Percentiles rank a stretch among this genome's conserved stretches.
phyloP scores from a whole-genome alignment of 2,113 vertebrate genomes.

The Isichthys henryi region DNA sequence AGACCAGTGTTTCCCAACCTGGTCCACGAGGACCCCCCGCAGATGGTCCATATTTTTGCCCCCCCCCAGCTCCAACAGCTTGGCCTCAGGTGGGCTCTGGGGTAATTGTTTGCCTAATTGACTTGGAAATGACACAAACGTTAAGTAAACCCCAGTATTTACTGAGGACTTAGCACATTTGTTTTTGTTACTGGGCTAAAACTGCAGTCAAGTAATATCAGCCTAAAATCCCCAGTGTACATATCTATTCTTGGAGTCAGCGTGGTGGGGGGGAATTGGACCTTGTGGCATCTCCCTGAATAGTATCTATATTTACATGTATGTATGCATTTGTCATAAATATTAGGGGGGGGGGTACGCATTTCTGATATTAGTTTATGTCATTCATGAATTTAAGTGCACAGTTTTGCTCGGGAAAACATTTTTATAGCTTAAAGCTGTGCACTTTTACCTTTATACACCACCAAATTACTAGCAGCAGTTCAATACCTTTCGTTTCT shows the following conservation, averaged over 20 bases:
- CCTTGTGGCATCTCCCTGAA: slow-evolving; percentile 4
- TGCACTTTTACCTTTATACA: background rate
- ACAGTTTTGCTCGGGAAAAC: background rate
- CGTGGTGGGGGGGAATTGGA: slow-evolving; percentile 8
- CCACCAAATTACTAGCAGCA: background rate
- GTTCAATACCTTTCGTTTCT: background rate
- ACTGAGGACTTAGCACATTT: slow-evolving; percentile 33
- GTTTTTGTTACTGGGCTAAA: slow-evolving; percentile 33
- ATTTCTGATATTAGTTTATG: background rate
- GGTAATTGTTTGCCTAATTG: slow-evolving; percentile 39
- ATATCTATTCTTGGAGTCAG: slow-evolving; percentile 27
- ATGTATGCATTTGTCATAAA: slow-evolving; percentile 6
- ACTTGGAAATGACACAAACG: slow-evolving; percentile 26
- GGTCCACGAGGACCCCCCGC: background rate
- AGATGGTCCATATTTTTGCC: background rate
- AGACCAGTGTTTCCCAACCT: background rate
- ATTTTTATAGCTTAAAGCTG: background rate
- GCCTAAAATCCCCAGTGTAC: slow-evolving; percentile 19
- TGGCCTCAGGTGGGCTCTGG: slow-evolving; percentile 24
- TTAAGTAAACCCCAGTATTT: slow-evolving; percentile 21
- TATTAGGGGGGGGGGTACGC: background rate
- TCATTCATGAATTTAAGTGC: background rate
- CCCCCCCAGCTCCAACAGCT: background rate
- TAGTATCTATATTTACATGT: background rate
- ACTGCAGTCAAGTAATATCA: slow-evolving; percentile 33